Conservation (phyloP, 1,140 invertebrate genomes). For the Eciton burchellii region DNA sequence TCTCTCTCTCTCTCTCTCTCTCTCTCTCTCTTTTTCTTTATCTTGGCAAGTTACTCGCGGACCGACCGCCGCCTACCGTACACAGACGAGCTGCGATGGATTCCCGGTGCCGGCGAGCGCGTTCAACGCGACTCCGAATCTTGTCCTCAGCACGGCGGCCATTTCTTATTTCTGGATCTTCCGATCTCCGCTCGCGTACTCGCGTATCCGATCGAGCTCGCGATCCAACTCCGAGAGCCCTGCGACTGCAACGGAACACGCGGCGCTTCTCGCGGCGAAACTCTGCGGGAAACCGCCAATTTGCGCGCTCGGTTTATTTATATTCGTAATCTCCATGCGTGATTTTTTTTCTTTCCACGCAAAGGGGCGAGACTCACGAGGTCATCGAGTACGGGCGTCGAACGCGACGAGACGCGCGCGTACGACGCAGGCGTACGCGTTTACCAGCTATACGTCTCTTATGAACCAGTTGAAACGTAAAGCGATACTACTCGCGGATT, state of each 20-base stretch:
- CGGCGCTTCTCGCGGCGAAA: conserved; percentile 49
- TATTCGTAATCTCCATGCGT: conserved; percentile 65
- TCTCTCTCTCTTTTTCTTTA: background rate
- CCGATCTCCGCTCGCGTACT: conserved; percentile 45
- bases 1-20: no score
- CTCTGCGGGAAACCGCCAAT: conserved; percentile 18
- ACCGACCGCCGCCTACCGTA: conserved; percentile 70
- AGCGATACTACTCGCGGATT: no score
- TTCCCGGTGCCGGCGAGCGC: conserved; percentile 74
- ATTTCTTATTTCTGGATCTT: conserved; percentile 77
- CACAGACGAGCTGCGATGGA: conserved; percentile 66
- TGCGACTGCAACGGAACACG: conserved; percentile 42
- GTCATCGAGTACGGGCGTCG: conserved; percentile 26
- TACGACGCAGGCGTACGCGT: background rate
- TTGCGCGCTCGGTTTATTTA: conserved; percentile 56
- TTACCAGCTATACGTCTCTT: no score
- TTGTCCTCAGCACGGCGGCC: conserved; percentile 80
- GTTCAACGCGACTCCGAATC: conserved; percentile 69
- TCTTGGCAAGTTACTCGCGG: conserved; percentile 25
- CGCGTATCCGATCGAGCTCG: conserved; percentile 60
- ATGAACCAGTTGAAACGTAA: no score
- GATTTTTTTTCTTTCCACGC: conserved; percentile 36
- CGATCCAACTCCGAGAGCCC: conserved; percentile 22
- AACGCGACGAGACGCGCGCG: no score
- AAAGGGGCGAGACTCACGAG: conserved; percentile 40